Percentiles rank a stretch among this genome's conserved stretches.
These are phyloP conservation scores for Ceyx margarethae DNA, from an alignment of 2,113 vertebrate species.

Conservation along the genomic window DNA sequence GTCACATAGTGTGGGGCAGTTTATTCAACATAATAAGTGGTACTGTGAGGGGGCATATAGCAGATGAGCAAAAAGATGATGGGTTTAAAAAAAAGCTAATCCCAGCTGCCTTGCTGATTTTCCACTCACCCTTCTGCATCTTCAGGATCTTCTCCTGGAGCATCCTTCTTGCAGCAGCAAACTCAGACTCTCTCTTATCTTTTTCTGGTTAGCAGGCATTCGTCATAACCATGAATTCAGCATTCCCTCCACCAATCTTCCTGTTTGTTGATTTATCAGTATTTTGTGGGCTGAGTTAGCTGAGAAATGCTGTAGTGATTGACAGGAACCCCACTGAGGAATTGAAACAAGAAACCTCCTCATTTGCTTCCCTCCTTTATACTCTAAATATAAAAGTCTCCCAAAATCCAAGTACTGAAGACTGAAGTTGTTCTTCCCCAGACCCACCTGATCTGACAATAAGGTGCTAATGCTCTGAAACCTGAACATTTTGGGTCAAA, in stretches of 20 bases:
- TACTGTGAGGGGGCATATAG: background rate
- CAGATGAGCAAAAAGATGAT: background rate
- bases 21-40: background rate
- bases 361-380: background rate
- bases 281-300: background rate
- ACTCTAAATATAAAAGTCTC: background rate
- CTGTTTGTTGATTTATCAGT: background rate
- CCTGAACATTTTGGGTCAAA: rapidly evolving
- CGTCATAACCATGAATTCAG: background rate
- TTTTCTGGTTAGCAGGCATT: background rate
- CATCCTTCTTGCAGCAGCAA: background rate
- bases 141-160: background rate
- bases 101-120: background rate
- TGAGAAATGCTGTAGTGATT: background rate
- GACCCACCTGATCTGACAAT: background rate
- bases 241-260: too few species aligned
- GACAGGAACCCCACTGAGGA: background rate
- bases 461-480: rapidly evolving
- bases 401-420: background rate
- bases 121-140: too few species aligned
- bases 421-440: background rate
- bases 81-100: background rate
- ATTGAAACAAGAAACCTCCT: background rate
- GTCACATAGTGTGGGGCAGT: background rate
- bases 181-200: background rate